These are phyloP conservation scores for Entosphenus tridentatus DNA, from an alignment of 2,113 vertebrate species.

Conservation along the genomic window DNA sequence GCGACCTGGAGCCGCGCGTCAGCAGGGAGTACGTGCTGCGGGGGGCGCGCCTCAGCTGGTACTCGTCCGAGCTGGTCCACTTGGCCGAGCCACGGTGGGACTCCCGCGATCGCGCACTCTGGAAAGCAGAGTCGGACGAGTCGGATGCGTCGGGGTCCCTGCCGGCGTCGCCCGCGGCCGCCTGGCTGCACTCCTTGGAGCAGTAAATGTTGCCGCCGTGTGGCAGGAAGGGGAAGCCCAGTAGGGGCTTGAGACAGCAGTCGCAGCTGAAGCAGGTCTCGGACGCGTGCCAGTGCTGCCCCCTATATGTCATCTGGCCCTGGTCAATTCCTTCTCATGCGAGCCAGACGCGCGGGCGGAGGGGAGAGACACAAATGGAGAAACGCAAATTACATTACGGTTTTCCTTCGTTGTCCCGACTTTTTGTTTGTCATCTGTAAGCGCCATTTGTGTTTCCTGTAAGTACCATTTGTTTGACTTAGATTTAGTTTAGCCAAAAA, in stretches of 20 bases:
- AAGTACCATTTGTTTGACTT: no score
- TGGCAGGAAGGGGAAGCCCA: slow-evolving; percentile 80
- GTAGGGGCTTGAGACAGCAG: slow-evolving; percentile 76
- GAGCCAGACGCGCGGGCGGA: no score
- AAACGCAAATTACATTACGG: no score
- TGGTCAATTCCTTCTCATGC: slow-evolving; percentile 60
- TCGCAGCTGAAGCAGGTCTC: slow-evolving; percentile 88
- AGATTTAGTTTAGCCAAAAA: no score
- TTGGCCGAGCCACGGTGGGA: slow-evolving; percentile 56
- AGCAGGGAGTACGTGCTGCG: no score
- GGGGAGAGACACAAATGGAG: no score
- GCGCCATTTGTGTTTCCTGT: no score
- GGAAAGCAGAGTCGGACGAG: slow-evolving; percentile 81
- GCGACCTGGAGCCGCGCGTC: no score
- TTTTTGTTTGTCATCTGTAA: no score
- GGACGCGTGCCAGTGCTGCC: slow-evolving; percentile 91
- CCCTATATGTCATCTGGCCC: slow-evolving; percentile 93
- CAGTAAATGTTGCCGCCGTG: slow-evolving; percentile 98
- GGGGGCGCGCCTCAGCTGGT: no score
- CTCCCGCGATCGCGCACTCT: slow-evolving; percentile 68
- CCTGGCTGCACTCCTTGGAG: slow-evolving; percentile 65
- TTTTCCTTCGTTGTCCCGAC: no score
- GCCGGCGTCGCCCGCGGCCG: slow-evolving; percentile 10
- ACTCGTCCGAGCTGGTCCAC: no score
- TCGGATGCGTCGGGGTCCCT: slow-evolving; percentile 66